Conservation (phyloP, 2,797 vertebrate genomes). For the Uromys caudimaculatus region DNA sequence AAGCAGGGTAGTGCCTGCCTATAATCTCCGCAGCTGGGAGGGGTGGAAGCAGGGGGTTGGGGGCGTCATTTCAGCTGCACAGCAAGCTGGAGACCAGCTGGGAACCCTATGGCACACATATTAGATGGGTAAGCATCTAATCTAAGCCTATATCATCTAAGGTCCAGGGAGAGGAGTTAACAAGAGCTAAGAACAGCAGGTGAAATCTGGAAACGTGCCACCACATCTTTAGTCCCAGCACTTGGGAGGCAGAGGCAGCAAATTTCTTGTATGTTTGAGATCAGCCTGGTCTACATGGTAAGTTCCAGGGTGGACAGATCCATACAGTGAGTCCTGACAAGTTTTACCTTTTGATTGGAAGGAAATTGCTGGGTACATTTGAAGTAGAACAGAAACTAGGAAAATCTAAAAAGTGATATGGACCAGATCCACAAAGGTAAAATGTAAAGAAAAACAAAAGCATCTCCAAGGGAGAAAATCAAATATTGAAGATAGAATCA, state of each 20-base stretch:
- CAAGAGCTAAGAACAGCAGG: not conserved
- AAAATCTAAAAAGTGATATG: not conserved
- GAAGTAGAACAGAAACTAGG: not conserved
- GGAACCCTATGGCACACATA: not conserved
- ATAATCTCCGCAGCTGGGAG: not conserved
- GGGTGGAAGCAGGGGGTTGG: not conserved
- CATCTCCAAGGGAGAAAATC: slow-evolving; percentile 6
- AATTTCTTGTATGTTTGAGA: not conserved
- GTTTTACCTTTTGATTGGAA: not conserved
- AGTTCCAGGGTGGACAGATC: not conserved
- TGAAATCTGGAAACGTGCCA: not conserved
- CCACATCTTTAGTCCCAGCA: not conserved
- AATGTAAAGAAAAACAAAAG: not conserved
- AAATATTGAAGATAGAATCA: not conserved
- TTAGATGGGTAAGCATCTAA: not conserved
- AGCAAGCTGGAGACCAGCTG: not conserved
- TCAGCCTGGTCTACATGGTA: not conserved
- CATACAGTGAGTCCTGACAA: not conserved
- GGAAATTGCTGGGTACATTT: not conserved
- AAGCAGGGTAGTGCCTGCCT: not conserved
- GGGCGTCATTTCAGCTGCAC: too few relatives aligned
- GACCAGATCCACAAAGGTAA: not conserved
- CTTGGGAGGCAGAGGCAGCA: not conserved
- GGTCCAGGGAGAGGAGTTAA: not conserved
- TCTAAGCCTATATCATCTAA: not conserved